phyloP scores from a whole-genome alignment of 2,113 vertebrate species.

The Elaphurus davidianus region DNA sequence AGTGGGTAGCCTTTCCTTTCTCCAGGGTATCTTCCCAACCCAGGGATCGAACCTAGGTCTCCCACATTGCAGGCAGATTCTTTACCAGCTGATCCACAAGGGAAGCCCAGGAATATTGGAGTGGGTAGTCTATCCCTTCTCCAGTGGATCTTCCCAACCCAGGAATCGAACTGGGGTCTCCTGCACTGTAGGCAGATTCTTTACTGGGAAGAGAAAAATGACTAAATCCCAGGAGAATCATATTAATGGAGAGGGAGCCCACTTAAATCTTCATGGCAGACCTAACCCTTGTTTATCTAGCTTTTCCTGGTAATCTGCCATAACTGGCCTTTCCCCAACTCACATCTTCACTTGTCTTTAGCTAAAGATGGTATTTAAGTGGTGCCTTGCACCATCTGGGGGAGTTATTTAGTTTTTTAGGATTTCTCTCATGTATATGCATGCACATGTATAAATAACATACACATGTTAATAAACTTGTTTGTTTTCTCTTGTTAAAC shows the following conservation, averaged over 20 bases:
- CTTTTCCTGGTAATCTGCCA: background rate
- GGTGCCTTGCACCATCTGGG: background rate
- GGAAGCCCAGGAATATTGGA: background rate
- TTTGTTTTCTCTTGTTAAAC: background rate
- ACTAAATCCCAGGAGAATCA: background rate
- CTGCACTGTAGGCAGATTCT: background rate
- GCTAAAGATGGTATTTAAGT: background rate
- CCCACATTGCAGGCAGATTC: background rate
- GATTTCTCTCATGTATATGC: background rate
- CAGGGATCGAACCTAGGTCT: background rate
- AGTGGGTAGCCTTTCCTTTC: background rate
- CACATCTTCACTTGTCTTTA: background rate
- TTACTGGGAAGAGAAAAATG: background rate
- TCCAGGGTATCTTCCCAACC: background rate
- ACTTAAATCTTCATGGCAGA: background rate
- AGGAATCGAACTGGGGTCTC: background rate
- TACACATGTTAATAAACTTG: background rate
- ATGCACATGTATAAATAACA: background rate
- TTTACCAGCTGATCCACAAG: background rate
- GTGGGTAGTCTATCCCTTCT: background rate
- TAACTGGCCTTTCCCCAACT: background rate
- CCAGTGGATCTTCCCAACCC: background rate
- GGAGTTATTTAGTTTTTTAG: background rate
- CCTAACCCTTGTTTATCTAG: background rate
- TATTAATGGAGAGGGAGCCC: background rate